phyloP scores from a whole-genome alignment of 2,888 invertebrate species.

The Himalopsyche tibetana region DNA sequence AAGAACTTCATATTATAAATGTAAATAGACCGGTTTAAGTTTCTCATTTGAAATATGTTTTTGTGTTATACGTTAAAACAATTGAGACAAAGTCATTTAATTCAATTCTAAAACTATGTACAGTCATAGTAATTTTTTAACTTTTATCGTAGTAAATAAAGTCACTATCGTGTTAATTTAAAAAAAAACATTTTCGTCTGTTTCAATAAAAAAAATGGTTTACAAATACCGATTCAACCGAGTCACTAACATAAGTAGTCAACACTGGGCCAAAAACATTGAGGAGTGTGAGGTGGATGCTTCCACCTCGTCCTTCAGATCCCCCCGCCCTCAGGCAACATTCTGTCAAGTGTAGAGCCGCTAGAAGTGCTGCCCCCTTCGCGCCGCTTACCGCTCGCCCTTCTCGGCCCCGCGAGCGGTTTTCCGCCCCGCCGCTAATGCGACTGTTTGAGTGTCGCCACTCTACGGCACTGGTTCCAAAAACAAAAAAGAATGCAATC shows the following conservation, averaged over 20 bases:
- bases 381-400: constrained; percentile 27
- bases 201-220: not conserved
- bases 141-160: no score
- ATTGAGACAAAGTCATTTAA: no score
- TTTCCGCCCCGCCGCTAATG: constrained; percentile 36
- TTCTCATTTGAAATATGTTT: no score
- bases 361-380: constrained; percentile 22
- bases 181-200: not conserved
- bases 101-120: no score
- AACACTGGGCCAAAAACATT: constrained; percentile 43
- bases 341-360: constrained; percentile 58
- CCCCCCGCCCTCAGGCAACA: constrained; percentile 49
- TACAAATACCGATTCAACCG: not conserved
- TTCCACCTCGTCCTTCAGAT: constrained; percentile 16
- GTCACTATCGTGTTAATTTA: no score
- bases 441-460: constrained; percentile 45
- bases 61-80: no score
- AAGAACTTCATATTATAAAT: no score
- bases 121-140: no score
- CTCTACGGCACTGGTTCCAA: constrained; percentile 41
- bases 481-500: constrained; percentile 6
- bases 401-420: constrained; percentile 40
- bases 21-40: no score
- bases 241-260: not conserved
- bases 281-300: constrained; percentile 41